Evolutionary conservation across 1,140 invertebrate genomes (phyloP).

Genomic region (Pseudomyrmex pallidus): DNA sequence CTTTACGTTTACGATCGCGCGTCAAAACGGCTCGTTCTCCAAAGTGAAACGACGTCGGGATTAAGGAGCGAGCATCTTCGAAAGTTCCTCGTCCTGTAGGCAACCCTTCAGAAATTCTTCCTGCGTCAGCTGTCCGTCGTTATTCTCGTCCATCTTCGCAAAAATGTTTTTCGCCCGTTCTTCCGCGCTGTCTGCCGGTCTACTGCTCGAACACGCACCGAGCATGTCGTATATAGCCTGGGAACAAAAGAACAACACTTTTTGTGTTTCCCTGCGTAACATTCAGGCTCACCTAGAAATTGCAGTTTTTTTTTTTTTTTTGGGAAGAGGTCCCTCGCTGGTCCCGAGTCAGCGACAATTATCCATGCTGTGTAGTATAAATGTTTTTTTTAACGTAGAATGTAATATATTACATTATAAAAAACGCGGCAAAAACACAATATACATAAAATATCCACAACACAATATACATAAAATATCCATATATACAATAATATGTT

Average conservation of each 20-base stretch:
- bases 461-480: too few relatives aligned
- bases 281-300: conserved; percentile 2
- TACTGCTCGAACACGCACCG: conserved; percentile 96
- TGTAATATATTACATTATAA: too few relatives aligned
- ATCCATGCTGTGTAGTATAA: too few relatives aligned
- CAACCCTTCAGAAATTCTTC: conserved; percentile 99
- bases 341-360: too few relatives aligned
- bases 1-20: conserved; percentile 43
- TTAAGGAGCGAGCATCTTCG: conserved; percentile 97
- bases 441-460: too few relatives aligned
- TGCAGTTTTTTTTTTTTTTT: too few relatives aligned
- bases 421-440: too few relatives aligned
- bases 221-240: conserved; percentile 99
- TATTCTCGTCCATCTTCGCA: conserved; percentile 99
- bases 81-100: conserved; percentile 98
- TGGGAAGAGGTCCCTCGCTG: too few relatives aligned
- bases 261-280: conserved; percentile 21
- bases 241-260: conserved; percentile 75
- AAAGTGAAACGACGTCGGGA: conserved; percentile 72
- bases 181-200: conserved; percentile 96
- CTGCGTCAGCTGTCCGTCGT: conserved; percentile 98
- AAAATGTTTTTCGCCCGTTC: conserved; percentile 99
- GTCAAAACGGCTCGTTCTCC: conserved; percentile 34
- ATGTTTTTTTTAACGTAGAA: too few relatives aligned
- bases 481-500: too few relatives aligned